These are phyloP conservation scores for Myrmecobius fasciatus DNA, from an alignment of 2,113 vertebrate species.

Conservation along the genomic window DNA sequence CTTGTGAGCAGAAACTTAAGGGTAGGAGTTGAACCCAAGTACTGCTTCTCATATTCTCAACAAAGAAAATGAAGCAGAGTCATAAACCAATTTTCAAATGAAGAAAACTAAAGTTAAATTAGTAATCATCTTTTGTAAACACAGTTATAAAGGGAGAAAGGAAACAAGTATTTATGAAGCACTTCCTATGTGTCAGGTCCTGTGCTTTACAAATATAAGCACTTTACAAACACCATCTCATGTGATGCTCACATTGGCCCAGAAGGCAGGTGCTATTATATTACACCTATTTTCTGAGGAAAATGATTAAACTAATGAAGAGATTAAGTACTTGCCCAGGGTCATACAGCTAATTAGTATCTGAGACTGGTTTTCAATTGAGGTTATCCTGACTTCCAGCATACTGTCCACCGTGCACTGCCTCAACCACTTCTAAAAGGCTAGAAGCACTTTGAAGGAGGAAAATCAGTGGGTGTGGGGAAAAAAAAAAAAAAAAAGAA, in stretches of 20 bases:
- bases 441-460: not conserved
- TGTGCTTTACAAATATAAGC: not conserved
- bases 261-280: not conserved
- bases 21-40: not conserved
- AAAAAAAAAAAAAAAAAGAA: too few species aligned
- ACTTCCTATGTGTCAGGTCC: not conserved
- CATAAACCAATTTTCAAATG: not conserved
- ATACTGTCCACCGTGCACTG: not conserved
- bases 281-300: not conserved
- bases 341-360: not conserved
- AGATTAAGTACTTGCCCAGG: not conserved
- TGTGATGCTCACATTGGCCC: not conserved
- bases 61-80: not conserved
- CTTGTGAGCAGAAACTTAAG: not conserved
- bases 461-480: not conserved
- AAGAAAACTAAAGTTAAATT: not conserved
- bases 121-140: not conserved
- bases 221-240: not conserved
- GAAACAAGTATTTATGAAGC: not conserved
- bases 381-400: not conserved
- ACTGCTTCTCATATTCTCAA: not conserved
- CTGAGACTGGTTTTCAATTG: not conserved
- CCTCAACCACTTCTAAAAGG: not conserved
- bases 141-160: not conserved
- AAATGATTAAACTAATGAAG: not conserved